These are phyloP conservation scores for Jaculus jaculus DNA, from an alignment of 2,113 vertebrate species.

Conservation along the genomic window DNA sequence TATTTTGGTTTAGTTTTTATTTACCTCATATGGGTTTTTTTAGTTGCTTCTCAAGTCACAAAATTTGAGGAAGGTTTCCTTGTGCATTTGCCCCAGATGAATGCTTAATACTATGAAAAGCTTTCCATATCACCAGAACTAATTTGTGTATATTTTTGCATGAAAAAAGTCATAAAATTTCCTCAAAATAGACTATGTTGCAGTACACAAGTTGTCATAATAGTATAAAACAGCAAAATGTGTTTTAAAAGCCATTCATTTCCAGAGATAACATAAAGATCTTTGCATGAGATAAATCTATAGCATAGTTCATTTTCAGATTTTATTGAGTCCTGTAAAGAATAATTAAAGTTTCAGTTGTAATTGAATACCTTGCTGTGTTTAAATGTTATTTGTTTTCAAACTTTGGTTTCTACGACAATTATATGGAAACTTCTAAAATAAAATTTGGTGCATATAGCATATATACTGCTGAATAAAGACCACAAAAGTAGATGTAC, in stretches of 20 bases:
- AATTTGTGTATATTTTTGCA: conserved; percentile 90
- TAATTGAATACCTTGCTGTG: conserved; percentile 95
- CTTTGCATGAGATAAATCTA: conserved; percentile 97
- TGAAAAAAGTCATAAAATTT: conserved; percentile 86
- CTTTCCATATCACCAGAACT: conserved; percentile 92
- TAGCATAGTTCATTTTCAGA: conserved; percentile 97
- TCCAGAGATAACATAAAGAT: conserved; percentile 89
- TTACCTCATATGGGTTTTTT: conserved; percentile 89
- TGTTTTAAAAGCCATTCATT: conserved; percentile 91
- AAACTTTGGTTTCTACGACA: conserved; percentile 94
- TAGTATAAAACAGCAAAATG: conserved; percentile 87
- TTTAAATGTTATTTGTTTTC: conserved; percentile 96
- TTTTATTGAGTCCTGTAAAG: conserved; percentile 96
- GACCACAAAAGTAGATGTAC: conserved; percentile 90
- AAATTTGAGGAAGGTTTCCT: conserved; percentile 89
- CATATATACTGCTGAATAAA: conserved; percentile 95
- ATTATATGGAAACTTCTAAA: conserved; percentile 94
- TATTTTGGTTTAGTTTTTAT: conserved; percentile 84
- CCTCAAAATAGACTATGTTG: conserved; percentile 90
- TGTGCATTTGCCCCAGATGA: conserved; percentile 93
- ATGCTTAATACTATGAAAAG: conserved; percentile 94
- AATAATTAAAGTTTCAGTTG: conserved; percentile 87
- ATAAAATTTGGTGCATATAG: conserved; percentile 96
- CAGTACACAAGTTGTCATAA: conserved; percentile 92
- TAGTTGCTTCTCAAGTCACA: conserved; percentile 95